Conservation (phyloP, 1,140 invertebrate genomes). For the Drosophila melanica region DNA sequence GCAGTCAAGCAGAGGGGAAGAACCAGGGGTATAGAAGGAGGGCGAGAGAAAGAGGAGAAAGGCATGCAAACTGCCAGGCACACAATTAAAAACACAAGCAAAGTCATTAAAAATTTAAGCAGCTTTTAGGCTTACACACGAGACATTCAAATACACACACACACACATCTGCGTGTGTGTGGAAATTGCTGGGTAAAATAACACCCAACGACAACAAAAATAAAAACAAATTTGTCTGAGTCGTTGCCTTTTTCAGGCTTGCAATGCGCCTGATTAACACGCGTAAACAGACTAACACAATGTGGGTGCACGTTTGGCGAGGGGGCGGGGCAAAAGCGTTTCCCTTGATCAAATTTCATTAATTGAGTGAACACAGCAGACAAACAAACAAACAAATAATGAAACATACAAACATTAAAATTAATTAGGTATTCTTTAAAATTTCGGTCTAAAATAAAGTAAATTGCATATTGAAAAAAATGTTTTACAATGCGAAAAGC, state of each 20-base stretch:
- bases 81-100: conserved; percentile 80
- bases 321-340: conserved; percentile 10
- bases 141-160: conserved; percentile 32
- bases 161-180: conserved; percentile 43
- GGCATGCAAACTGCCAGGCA: conserved; percentile 40
- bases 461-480: background rate
- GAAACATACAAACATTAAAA: conserved; percentile 52
- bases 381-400: conserved; percentile 22
- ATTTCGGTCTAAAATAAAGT: background rate
- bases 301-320: background rate
- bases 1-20: background rate
- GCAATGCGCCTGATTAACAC: conserved; percentile 65
- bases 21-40: background rate
- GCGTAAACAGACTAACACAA: conserved; percentile 44
- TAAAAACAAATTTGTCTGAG: conserved; percentile 44
- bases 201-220: conserved; percentile 15
- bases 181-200: conserved; percentile 7
- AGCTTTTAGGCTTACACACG: conserved; percentile 76
- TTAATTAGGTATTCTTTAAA: background rate
- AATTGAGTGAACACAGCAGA: conserved; percentile 65
- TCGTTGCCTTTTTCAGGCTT: conserved; percentile 48
- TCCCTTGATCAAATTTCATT: conserved; percentile 74
- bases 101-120: conserved; percentile 81
- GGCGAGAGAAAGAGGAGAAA: background rate
- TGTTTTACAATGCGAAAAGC: no score